Percentiles rank a stretch among this genome's conserved stretches.
Evolutionary conservation across 2,888 invertebrate species (phyloP).

Genomic region (Aricia artaxerxes): DNA sequence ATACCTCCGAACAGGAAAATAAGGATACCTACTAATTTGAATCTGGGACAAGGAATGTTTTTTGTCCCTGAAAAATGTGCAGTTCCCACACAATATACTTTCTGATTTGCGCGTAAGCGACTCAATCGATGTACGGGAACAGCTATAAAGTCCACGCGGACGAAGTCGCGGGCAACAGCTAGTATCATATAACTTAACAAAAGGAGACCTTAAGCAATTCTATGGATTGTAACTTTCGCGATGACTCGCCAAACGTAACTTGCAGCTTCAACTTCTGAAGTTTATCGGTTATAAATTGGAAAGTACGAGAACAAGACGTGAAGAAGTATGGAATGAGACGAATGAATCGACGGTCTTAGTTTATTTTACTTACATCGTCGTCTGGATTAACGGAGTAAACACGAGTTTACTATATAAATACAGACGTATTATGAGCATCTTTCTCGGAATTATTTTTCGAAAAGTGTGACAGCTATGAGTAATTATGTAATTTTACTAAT

Average conservation of each 20-base stretch:
- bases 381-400: not conserved
- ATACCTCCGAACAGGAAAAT: too few relatives aligned
- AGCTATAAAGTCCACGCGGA: too few relatives aligned
- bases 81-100: too few relatives aligned
- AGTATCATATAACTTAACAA: not conserved
- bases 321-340: not conserved
- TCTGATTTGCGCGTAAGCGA: too few relatives aligned
- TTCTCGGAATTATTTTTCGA: not conserved
- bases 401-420: not conserved
- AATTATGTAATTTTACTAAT: not conserved
- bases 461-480: not conserved
- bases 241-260: constrained; percentile 9
- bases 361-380: not conserved
- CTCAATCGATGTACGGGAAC: too few relatives aligned
- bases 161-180: too few relatives aligned
- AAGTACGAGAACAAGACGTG: not conserved
- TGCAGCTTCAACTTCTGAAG: constrained; percentile 1
- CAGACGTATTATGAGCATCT: not conserved
- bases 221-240: constrained; percentile 7
- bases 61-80: too few relatives aligned
- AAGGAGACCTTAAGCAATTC: not conserved
- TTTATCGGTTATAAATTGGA: constrained; percentile 14
- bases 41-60: too few relatives aligned
- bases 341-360: not conserved
- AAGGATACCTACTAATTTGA: too few relatives aligned